Evolutionary conservation across 2,113 vertebrate genomes (phyloP), one percentile per base, ranked within the genome.

Genomic region (Phyllostomus hastatus): DNA sequence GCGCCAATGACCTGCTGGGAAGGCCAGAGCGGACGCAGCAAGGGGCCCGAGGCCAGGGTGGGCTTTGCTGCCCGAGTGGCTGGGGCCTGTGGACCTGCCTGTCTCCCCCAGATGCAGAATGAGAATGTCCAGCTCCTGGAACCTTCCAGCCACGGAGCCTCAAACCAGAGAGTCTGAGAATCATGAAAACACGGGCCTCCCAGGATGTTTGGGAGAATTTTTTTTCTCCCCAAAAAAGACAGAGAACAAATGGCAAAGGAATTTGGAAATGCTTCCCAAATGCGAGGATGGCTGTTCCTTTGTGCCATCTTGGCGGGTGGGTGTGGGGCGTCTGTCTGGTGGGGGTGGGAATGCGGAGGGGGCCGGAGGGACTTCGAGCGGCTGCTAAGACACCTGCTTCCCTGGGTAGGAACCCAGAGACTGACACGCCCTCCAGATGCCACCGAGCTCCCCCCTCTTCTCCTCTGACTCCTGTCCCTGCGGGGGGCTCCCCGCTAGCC

Each of bases 211-310:
- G 80, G 52, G 66, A 90, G 76, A 59, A 35, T 12, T 80, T 31
- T 66, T 87, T 48, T 50, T 59, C 38, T 41, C 38, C 4, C 22
- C 11, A 5, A 41, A 19, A 54, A 50, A 90, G 70, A 96, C 43
- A 95, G 76, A 91, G 35, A 94, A 95, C 94, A 90, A 96, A 95
- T 72, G 95, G 90, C 76, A 88, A 75, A 92, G 57, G 96, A 94
- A 95, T 90, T 80, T 84, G 94, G 61, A 95, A 52, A 89, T 24
- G 59, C 26, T 76, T 67, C 92, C 95, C 92, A 87, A 92, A 64
- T 43, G 83, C 54, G 80, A 81, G 59, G 41, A 31, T 0, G 26
- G 75, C 91, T 52, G 96, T 81, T 61, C 35, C 52, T 59, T n/a
- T 33, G 38, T 79, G 76, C 70, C 26, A 10, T 75, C 92, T 90